Evolutionary conservation across 1,140 invertebrate genomes (phyloP).

Genomic region (Chelonus insularis): DNA sequence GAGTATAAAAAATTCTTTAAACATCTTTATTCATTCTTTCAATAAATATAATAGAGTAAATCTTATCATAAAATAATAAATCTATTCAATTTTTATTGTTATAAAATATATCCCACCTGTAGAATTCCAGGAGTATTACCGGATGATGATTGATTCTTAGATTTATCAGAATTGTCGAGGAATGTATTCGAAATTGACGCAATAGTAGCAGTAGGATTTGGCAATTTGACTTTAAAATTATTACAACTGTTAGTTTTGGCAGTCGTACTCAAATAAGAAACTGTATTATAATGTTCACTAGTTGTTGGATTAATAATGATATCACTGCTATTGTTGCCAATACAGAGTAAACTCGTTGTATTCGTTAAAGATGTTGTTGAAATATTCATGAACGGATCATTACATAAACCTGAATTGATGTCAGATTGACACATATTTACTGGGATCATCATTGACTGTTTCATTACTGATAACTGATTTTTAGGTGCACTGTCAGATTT

Average conservation of each 20-base stretch:
- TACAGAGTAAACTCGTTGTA: slow-evolving; percentile 65
- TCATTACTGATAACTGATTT: slow-evolving; percentile 60
- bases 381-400: slow-evolving; percentile 49
- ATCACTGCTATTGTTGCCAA: slow-evolving; percentile 44
- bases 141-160: slow-evolving; percentile 52
- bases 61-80: neutral
- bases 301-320: slow-evolving; percentile 66
- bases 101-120: too few species aligned
- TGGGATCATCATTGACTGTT: slow-evolving; percentile 66
- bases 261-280: slow-evolving; percentile 14
- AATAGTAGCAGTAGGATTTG: slow-evolving; percentile 51
- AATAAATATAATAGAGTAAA: too few species aligned
- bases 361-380: slow-evolving; percentile 48
- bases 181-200: slow-evolving; percentile 46
- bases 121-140: slow-evolving; percentile 65
- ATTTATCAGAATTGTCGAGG: slow-evolving; percentile 42
- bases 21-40: too few species aligned
- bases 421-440: slow-evolving; percentile 69
- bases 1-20: too few species aligned
- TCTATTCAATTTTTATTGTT: neutral
- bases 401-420: slow-evolving; percentile 63
- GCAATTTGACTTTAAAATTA: slow-evolving; percentile 37
- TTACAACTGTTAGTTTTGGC: neutral
- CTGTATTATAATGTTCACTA: slow-evolving; percentile 57
- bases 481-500: slow-evolving; percentile 55